Evolutionary conservation across 2,888 invertebrate species (phyloP), one percentile per base, ranked within the genome.

Genomic region (Ichneumoninae sp.): DNA sequence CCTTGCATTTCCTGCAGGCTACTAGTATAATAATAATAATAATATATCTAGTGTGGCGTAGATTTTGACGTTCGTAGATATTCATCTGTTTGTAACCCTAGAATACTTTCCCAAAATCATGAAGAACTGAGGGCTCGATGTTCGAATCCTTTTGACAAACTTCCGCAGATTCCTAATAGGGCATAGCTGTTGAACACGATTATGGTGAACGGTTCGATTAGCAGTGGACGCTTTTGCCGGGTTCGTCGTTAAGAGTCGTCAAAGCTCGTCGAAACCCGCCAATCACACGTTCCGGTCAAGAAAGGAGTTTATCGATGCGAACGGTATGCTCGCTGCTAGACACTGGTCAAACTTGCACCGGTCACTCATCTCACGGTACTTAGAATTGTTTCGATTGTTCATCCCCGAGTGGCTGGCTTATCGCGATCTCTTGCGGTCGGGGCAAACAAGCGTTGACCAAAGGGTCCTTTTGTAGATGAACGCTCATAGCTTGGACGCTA

Each of bases 291-390:
- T 76, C 65, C 60, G 40, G 36, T 79, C 22, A 57, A 75, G 70
- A 85, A 79, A 66, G 81, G 76, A 68, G 76, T 80, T 54, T 68
- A 71, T n/a, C 54, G 65, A 71, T 65, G 81, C 81, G 84, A 57
- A 75, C 73, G 82, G 66, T 70, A 68, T 77, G 86, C 82, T 79
- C 71, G 73, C 52, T 54, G 65, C 66, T 83, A 74, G 81, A 79
- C 85, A 83, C 60, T 81, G 83, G 87, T 83, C 87, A 87, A 88
- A 91, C 85, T 83, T 78, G 81, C 63, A 85, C 54, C 54, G 36
- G 85, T 71, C 79, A 74, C 87, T 87, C 81, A 89, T 91, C 91
- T 90, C 91, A 91, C 92, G 92, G 90, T 92, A 90, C 92, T 92
- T 91, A 90, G 87, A 89, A 85, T 90, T 88, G 90, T 90, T 88